Evolutionary conservation across 2,797 vertebrate species (phyloP), one percentile per base, ranked within the genome.

Genomic region (Trematomus bernacchii): DNA sequence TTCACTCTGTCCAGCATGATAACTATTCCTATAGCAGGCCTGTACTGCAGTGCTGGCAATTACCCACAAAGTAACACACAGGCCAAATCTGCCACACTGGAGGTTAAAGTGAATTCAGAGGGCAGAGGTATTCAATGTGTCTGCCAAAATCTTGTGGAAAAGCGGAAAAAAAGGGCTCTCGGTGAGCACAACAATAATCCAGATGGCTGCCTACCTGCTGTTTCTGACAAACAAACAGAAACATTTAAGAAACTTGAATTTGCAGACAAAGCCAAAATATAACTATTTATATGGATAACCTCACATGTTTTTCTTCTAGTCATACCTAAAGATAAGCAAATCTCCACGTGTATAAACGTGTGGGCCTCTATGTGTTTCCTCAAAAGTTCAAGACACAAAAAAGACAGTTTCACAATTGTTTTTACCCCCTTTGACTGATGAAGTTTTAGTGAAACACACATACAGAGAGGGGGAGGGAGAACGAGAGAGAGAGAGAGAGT

Each of bases 111-210:
- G 51, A 80, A 86, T 76, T 16, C 74, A 58, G 71, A 88, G 75
- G 80, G 19, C 74, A 58, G 71, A 88, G 75, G 82, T 80, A 88
- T 90, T 88, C 42, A 57, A 52, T 50, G 62, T 52, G 79, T 37
- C 67, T 88, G 90, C 89, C 83, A 89, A 85, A 51, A 86, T 68
- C 58, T 68, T 51, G 66, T 77, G 76, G 79, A 52, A 85, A 60
- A 80, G 71, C 66, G 75, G 23, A 55, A 55, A 82, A 77, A 84
- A 87, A 77, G 73, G 66, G 55, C 59, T 77, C 77, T 80, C 67
- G 73, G 43, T 48, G 66, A 87, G 53, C 30, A 63, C 33, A 60
- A 47, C 55, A 55, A 79, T 70, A 73, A 81, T 69, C 77, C 77
- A 81, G 74, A 73, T 67, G 70, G 66, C 73, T 66, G 74, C 71